Conservation (phyloP, 2,888 invertebrate genomes). For the Digitonthophagus gazella region DNA sequence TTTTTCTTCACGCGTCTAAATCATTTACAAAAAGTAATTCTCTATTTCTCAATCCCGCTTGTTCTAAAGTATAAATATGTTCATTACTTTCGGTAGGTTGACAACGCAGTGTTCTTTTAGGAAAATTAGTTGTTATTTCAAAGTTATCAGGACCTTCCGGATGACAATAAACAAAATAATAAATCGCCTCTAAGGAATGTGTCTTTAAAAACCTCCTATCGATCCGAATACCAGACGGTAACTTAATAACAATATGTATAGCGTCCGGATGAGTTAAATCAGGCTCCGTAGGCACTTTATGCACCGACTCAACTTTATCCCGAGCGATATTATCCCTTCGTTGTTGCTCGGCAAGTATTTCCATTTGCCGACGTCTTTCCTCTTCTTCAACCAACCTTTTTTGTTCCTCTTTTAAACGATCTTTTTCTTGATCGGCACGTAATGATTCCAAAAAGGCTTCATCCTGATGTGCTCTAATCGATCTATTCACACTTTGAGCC, state of each 20-base stretch:
- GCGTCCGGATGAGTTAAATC: conserved; percentile 64
- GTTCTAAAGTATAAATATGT: conserved; percentile 60
- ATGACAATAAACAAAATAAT: conserved; percentile 94
- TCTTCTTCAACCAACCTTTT: conserved; percentile 56
- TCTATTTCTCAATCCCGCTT: conserved; percentile 81
- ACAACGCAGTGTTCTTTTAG: conserved; percentile 77
- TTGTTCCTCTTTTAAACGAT: conserved; percentile 66
- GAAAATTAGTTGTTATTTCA: conserved; percentile 94
- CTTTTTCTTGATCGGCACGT: conserved; percentile 92
- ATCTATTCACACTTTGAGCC: conserved; percentile 70
- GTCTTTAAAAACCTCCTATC: conserved; percentile 81
- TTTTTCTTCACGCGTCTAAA: conserved; percentile 74
- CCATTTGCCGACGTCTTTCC: conserved; percentile 48
- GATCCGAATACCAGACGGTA: conserved; percentile 85
- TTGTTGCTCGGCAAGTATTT: conserved; percentile 52
- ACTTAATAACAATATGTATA: conserved; percentile 84
- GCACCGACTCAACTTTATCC: conserved; percentile 65
- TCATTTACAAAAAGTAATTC: conserved; percentile 95
- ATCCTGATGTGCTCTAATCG: conserved; percentile 87
- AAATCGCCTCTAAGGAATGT: conserved; percentile 84
- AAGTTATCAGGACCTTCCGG: conserved; percentile 89
- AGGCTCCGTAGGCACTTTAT: conserved; percentile 74
- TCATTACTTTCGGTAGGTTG: conserved; percentile 51
- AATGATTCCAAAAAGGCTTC: conserved; percentile 90
- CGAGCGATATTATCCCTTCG: conserved; percentile 58